Conservation (phyloP, 2,113 vertebrate species). For the Colaptes auratus region DNA sequence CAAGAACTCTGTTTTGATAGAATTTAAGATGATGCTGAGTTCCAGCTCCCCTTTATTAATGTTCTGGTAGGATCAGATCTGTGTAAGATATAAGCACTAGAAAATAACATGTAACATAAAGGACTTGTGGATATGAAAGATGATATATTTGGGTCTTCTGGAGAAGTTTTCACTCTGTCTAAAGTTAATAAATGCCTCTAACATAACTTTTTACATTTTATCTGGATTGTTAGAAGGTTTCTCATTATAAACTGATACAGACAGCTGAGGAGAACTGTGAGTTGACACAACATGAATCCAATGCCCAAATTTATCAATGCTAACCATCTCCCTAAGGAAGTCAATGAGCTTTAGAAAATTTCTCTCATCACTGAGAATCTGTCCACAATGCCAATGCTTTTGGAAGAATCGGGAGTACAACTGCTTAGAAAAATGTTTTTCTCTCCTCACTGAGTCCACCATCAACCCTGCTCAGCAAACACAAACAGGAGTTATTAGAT, state of each 20-base stretch:
- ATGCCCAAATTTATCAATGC: accelerated
- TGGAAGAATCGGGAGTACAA: background rate
- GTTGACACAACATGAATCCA: background rate
- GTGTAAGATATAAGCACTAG: background rate
- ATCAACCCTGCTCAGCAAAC: background rate
- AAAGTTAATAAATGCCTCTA: background rate
- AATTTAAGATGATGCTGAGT: background rate
- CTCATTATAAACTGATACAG: background rate
- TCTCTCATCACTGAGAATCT: background rate
- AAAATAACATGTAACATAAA: background rate
- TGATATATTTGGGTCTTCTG: background rate
- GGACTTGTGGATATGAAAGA: background rate
- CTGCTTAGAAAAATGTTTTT: background rate
- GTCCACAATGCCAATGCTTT: background rate
- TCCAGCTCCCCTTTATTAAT: background rate
- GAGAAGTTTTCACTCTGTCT: background rate
- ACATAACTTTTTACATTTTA: background rate
- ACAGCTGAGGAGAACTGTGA: background rate
- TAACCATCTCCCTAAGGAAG: background rate
- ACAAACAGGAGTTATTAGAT: background rate
- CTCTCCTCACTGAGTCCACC: background rate
- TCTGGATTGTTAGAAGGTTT: background rate
- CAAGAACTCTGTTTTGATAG: background rate
- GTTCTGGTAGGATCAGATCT: background rate
- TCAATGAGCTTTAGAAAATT: background rate